Conservation (phyloP, 2,888 invertebrate genomes). For the Isotomurus palustris region DNA sequence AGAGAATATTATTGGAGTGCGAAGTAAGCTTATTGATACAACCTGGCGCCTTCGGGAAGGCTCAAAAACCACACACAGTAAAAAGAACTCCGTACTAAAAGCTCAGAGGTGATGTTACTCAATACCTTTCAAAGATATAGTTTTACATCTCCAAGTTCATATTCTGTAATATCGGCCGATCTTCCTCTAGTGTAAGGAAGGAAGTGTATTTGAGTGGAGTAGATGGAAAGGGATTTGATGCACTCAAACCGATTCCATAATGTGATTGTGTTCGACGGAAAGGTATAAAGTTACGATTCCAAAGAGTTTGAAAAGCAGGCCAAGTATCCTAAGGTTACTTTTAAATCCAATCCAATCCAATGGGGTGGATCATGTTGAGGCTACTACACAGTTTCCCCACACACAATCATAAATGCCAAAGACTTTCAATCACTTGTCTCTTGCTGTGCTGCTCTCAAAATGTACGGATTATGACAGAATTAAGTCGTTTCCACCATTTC, state of each 20-base stretch:
- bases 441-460: too few relatives aligned
- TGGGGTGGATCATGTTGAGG: constrained; percentile 24
- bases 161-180: not conserved
- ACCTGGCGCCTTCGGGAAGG: constrained; percentile 1
- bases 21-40: constrained; percentile 4
- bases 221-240: not conserved
- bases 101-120: too few relatives aligned
- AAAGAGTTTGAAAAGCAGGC: not conserved
- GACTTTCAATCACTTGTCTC: too few relatives aligned
- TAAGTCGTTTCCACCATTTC: too few relatives aligned
- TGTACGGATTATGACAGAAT: too few relatives aligned
- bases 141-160: not conserved
- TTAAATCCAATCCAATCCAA: constrained; percentile 23
- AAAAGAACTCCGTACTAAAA: too few relatives aligned
- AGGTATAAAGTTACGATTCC: constrained; percentile 2
- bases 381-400: too few relatives aligned
- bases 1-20: constrained; percentile 3
- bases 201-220: not conserved
- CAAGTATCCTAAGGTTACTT: constrained; percentile 4
- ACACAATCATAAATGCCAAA: too few relatives aligned
- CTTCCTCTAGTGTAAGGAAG: not conserved
- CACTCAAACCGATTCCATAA: not conserved
- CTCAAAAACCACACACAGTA: not conserved
- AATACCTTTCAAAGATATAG: not conserved
- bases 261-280: constrained; percentile 1